Base-by-base conservation (phyloP, 2,113 vertebrate species). In the Caranx ignobilis region DNA sequence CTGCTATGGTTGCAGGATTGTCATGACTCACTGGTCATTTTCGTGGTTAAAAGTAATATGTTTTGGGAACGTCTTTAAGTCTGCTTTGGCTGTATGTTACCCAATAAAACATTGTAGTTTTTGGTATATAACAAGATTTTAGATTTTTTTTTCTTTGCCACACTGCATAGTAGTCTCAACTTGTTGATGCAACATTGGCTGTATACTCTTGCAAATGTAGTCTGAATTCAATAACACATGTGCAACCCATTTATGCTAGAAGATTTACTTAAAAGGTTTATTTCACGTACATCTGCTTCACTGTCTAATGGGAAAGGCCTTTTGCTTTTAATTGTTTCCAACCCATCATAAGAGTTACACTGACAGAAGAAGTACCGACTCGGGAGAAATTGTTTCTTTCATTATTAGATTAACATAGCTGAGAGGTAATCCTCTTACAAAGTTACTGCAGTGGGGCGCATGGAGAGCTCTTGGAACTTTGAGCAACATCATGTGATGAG, bases 331-430 rank as follows among this genome's bases (percentile, higher is more conserved):
- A 34, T 67, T 69, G 12, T 26, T 11, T 4, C 18, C n/a, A 71
- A 3, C 5, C 13, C 11, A 48, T 68, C 18, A 5, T 18, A 39
- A 35, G n/a, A 50, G 32, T 66, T 45, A 70, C 48, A 79, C 2
- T 76, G 52, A 54, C 12, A 6, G 21, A 31, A 79, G 26, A 77
- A 32, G 19, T 41, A 75, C 60, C 35, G 63, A 75, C 62, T 55
- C 65, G 60, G 19, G 77, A 79, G 31, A 85, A 68, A 82, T 77
- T 8, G 19, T 84, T 86, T 77, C 68, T 79, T 75, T 71, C 26
- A 67, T 91, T 90, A 93, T 90, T 88, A 86, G 91, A 93, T 95
- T 91, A 91, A 92, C 92, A 94, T 94, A 84, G 75, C 87, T 93
- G 47, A 75, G 73, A 57, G 78, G 75, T 94, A 93, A 95, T 95